Evolutionary conservation across 2,797 vertebrate genomes (phyloP).

Genomic region (Channa striata): DNA sequence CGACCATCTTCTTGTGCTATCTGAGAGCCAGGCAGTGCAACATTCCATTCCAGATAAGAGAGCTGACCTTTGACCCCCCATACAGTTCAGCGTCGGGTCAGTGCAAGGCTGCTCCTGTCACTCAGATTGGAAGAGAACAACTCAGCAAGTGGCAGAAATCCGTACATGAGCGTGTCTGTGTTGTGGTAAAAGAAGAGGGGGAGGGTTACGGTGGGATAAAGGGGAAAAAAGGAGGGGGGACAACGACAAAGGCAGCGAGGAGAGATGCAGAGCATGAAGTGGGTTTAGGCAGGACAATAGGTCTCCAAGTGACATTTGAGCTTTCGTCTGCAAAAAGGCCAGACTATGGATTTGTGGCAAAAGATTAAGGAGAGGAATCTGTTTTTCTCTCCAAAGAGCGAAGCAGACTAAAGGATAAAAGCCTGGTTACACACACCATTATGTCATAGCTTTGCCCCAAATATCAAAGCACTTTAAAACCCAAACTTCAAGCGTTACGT

Average conservation of each 20-base stretch:
- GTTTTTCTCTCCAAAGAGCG: slow-evolving; percentile 27
- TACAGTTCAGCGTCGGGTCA: slow-evolving; percentile 75
- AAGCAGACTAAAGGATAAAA: slow-evolving; percentile 37
- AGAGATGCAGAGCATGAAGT: slow-evolving; percentile 58
- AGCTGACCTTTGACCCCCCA: slow-evolving; percentile 65
- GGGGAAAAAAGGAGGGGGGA: slow-evolving; percentile 1
- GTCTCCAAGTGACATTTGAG: slow-evolving; percentile 62
- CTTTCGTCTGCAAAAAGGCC: slow-evolving; percentile 35
- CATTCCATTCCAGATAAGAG: slow-evolving; percentile 77
- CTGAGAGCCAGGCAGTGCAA: slow-evolving; percentile 45
- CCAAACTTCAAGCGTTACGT: slow-evolving; percentile 40
- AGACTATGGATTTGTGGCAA: slow-evolving; percentile 41
- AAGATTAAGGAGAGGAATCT: slow-evolving; percentile 43
- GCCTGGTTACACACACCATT: slow-evolving; percentile 40
- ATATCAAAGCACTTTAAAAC: slow-evolving; percentile 38
- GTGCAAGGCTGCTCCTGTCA: slow-evolving; percentile 73
- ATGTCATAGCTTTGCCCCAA: slow-evolving; percentile 50
- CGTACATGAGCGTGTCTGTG: slow-evolving; percentile 24
- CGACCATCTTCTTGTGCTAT: slow-evolving; percentile 27
- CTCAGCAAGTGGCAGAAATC: slow-evolving; percentile 37
- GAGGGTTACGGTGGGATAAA: slow-evolving; percentile 39
- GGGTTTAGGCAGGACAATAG: slow-evolving; percentile 66
- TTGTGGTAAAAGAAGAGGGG: slow-evolving; percentile 40
- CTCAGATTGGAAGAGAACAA: slow-evolving; percentile 56
- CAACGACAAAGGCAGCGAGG: slow-evolving; percentile 49